These are phyloP conservation scores for Aspidiotus destructor DNA, from an alignment of 2,888 invertebrate species.

Conservation along the genomic window DNA sequence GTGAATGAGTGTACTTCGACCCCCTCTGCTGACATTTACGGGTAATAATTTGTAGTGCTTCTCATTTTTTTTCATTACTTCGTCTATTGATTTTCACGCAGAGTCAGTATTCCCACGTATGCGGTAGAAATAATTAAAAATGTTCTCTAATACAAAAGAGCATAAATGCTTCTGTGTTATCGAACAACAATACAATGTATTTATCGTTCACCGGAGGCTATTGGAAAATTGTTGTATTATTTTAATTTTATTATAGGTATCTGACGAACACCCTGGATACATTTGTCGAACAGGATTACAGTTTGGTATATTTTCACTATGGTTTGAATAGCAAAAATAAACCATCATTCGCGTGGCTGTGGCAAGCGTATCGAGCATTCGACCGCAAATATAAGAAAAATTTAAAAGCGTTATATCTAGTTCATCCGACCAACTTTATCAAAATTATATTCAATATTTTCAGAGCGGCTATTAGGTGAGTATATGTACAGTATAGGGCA, in stretches of 20 bases:
- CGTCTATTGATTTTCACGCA: not conserved
- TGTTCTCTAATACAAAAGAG: too few species aligned
- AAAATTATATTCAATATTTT: conserved; percentile 91
- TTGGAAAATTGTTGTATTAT: not conserved
- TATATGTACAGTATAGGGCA: too few species aligned
- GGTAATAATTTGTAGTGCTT: not conserved
- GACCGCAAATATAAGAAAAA: conserved; percentile 99
- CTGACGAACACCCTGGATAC: conserved; percentile 88
- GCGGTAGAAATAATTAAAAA: too few species aligned
- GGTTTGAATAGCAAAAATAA: conserved; percentile 93
- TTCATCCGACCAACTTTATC: conserved; percentile 96
- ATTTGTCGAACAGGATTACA: conserved; percentile 97
- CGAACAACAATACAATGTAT: too few species aligned
- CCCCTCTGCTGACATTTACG: not conserved
- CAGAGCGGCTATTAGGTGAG: conserved; percentile 76
- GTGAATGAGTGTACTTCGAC: too few species aligned
- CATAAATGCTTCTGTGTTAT: too few species aligned
- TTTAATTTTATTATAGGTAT: conserved; percentile 54
- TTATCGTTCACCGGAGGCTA: too few species aligned
- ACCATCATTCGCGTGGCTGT: conserved; percentile 88
- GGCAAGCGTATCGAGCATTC: conserved; percentile 93
- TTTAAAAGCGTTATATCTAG: conserved; percentile 91
- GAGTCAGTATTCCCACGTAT: not conserved
- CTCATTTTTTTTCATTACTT: not conserved
- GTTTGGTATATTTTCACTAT: conserved; percentile 94